A percentile compares a stretch with the other conserved stretches of the same genome.
Evolutionary conservation across 2,113 vertebrate genomes (phyloP).

Genomic region (Microcebus ravelobensis): DNA sequence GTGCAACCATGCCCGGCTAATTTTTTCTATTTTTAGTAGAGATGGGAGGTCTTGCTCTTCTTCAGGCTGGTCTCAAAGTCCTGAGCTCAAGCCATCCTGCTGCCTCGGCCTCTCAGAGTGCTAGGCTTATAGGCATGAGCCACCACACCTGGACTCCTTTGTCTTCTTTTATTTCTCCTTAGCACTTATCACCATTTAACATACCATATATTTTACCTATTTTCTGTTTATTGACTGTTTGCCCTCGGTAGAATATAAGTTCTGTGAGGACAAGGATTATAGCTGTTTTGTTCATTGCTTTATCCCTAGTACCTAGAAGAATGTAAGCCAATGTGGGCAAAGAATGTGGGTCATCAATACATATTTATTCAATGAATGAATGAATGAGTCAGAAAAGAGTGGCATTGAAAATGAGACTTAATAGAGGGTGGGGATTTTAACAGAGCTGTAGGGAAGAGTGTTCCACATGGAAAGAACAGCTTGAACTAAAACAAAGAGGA

Average conservation of each 20-base stretch:
- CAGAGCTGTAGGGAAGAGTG: not conserved
- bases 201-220: constrained; percentile 31
- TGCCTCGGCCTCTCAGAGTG: too few relatives aligned
- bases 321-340: not conserved
- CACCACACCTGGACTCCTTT: not conserved
- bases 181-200: not conserved
- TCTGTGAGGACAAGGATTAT: not conserved
- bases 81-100: too few relatives aligned
- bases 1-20: too few relatives aligned
- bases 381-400: not conserved
- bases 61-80: too few relatives aligned
- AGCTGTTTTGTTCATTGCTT: not conserved
- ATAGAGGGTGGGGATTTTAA: not conserved
- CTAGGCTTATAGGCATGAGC: too few relatives aligned
- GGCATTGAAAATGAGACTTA: constrained; percentile 10
- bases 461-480: not conserved
- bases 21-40: too few relatives aligned
- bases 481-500: not conserved
- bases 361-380: constrained; percentile 25
- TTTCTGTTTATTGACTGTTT: constrained; percentile 12
- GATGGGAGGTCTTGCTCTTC: too few relatives aligned
- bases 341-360: not conserved
- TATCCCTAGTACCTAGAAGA: not conserved
- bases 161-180: not conserved
- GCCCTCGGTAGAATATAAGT: not conserved